Evolutionary conservation across 2,797 vertebrate genomes (phyloP), one percentile per base, ranked within the genome.

Genomic region (Acanthopagrus latus): DNA sequence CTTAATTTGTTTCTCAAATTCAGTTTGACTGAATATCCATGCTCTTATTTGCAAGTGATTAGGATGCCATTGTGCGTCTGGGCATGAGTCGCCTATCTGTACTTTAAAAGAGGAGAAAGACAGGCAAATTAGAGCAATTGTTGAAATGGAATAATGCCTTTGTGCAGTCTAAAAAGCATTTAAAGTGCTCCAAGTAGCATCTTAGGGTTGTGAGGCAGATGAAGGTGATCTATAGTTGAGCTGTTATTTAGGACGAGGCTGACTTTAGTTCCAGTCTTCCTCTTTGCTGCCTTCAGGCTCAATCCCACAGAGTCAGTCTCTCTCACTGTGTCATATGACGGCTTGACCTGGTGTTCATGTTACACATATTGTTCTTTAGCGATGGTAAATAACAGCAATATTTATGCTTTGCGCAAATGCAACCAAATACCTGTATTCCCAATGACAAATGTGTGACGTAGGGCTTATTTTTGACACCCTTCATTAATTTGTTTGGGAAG

Each of bases 1-100:
- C 38, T 10, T 1, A 20, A 44, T 76, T 78, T 83, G 71, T 74
- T 86, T 74, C 17, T 63, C 60, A 64, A 81, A 86, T 87, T 25
- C 25, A 48, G 14, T 66, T 70, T 65, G 55, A 51, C 33, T 76
- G 41, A 41, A 21, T 12, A 13, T 63, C n/a, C 1, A 12, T 21
- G 59, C 17, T 63, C 20, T 64, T 63, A 65, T 82, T 84, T 85
- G 64, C 72, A 82, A 56, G 54, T 52, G 10, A 50, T 25, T 7
- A 47, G 1, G 9, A 29, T 46, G 27, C 11, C 21, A 79, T 59
- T 23, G 8, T 21, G 20, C 38, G 20, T 46, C 10, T 50, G 64
- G 14, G 18, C 47, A n/a, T 41, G n/a, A 14, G 46, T 23, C 16
- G 55, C 20, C 12, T 23, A 4, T 27, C n/a, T 43, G 17, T 25